Base-by-base conservation (phyloP, 2,113 vertebrate species). In the Odontophorus gujanensis region DNA sequence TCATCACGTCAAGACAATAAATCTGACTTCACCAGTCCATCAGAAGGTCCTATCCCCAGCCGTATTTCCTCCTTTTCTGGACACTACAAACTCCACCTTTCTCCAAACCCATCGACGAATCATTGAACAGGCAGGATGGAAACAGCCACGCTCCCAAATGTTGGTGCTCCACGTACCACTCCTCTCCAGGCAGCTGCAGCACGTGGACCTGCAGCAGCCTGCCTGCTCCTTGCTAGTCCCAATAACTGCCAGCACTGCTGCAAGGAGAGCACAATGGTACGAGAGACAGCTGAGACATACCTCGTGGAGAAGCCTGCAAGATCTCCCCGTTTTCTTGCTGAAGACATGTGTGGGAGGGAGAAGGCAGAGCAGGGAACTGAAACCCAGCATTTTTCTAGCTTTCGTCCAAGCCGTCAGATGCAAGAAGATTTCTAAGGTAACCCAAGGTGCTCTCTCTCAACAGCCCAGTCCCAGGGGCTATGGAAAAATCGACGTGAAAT, bases 31-130 rank as follows among this genome's bases (percentile, higher is more conserved):
- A 80, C 26, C 5, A 69, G 40, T 1, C 4, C 10, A 51, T 66
- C 34, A 66, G 75, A 82, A 82, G 30, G 34, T 24, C 34, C 34
- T 13, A 7, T 14, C 21, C 40, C 21, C 58, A 25, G 9, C 59
- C 50, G 17, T 63, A 67, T 71, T 40, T 62, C 50, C 68, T 81
- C 82, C 51, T 48, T 51, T 91, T 83, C 61, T 84, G 79, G 59
- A 81, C 71, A 69, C 40, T 20, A 9, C 6, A 51, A 95, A 81
- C 50, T 67, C 87, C 81, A 87, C 75, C 87, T 92, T 87, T 47
- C 61, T 83, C 68, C 79, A 83, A 87, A 36, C 91, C 34, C 82
- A 91, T 75, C 90, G 83, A 71, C 67, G 76, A 89, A 94, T 87
- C 85, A 95, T n/a, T 57, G 30, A 17, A 32, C 2, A 1, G 61